Conservation (phyloP, 2,888 invertebrate species). For the Lithophane semibrunnea region DNA sequence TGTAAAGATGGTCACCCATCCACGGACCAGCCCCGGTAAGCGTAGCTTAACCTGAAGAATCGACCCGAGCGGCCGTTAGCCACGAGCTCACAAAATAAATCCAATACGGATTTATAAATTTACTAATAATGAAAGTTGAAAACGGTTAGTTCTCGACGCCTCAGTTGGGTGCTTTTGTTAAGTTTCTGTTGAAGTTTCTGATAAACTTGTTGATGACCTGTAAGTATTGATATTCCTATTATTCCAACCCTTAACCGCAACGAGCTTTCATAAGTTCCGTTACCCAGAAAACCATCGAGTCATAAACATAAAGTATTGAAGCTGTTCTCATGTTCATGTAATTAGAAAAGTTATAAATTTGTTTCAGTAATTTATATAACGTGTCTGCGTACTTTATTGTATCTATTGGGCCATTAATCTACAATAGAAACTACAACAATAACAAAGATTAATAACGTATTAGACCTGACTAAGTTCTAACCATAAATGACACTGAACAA, state of each 20-base stretch:
- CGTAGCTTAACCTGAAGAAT: too few species aligned
- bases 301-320: neutral
- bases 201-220: neutral
- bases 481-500: conserved; percentile 56
- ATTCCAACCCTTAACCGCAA: neutral
- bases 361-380: neutral
- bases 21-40: too few species aligned
- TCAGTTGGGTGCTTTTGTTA: neutral
- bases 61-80: too few species aligned
- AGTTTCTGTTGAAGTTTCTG: conserved; percentile 15
- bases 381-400: conserved; percentile 1
- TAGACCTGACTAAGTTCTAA: conserved; percentile 37
- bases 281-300: neutral
- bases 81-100: too few species aligned
- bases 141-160: neutral
- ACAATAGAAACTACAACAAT: conserved; percentile 34
- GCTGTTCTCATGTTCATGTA: neutral
- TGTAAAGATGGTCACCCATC: too few species aligned
- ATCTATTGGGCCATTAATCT: conserved; percentile 20
- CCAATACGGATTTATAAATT: neutral
- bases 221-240: conserved; percentile 16
- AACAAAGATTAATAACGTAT: conserved; percentile 38
- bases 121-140: neutral
- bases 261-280: too few species aligned
- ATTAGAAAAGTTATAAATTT: conserved; percentile 4